Evolutionary conservation across 1,140 invertebrate species (phyloP), one percentile per base, ranked within the genome.

Genomic region (Gonatopus flavifemur): DNA sequence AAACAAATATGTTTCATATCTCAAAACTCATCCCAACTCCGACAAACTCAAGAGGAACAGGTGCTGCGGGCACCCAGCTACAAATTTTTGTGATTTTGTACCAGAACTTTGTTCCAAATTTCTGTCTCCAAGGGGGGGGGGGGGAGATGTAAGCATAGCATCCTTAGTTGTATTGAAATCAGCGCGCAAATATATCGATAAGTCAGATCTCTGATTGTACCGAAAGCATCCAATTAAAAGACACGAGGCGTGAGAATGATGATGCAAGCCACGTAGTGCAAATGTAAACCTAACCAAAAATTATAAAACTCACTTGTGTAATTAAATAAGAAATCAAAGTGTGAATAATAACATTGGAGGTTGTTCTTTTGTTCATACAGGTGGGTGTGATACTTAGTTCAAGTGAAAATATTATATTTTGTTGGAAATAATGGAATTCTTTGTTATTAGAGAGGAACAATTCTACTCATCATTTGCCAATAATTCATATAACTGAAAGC

Each of bases 231-330:
- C 12, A 6, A 12, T 7, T 7, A 7, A 28, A 28, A 28, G 6
- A 7, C 6, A 28, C 25, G 12, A 6, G 25, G 6, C 6, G 25
- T 6, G 6, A 28, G 25, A 28, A 12, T 12, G 25, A 28, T 28
- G 25, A 28, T 28, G 25, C 12, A 28, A 28, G 25, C 58, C 8
- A 55, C 64, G 33, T 60, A 66, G 28, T 55, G 59, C 18, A 71
- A 66, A 19, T 72, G 68, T 51, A 67, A 72, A 56, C 48, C 63
- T 33, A 51, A 28, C 12, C 12, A 28, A 28, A 12, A 28, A 28
- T 28, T 28, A 28, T 28, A 28, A 28, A 28, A 28, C 25, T 28
- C 6, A 28, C 12, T 28, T 28, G 12, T 28, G 12, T 7, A 7
- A 7, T 28, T 6, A 28, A 28, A 7, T 28, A 28, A 28, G 25